These are phyloP conservation scores for Todus mexicanus DNA, from an alignment of 2,797 vertebrate species.

Conservation along the genomic window DNA sequence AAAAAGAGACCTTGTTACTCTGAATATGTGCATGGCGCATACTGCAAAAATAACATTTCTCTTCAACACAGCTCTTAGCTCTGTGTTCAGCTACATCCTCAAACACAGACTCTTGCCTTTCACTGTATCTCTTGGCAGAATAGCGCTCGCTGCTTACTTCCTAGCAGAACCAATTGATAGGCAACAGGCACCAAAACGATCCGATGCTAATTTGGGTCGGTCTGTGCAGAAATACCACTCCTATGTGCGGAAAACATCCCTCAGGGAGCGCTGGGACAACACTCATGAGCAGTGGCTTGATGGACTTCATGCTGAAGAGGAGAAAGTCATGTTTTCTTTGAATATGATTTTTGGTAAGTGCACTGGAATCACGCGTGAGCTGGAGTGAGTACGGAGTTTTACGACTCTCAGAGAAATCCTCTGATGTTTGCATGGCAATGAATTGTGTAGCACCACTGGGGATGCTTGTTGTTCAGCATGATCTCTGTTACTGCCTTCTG, in stretches of 20 bases:
- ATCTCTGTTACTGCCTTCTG: fast-evolving
- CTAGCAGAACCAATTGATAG: background rate
- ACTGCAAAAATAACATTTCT: background rate
- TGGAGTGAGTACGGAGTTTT: background rate
- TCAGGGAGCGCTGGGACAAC: background rate
- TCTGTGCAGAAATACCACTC: background rate
- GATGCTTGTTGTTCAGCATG: background rate
- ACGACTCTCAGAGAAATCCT: background rate
- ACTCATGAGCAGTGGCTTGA: background rate
- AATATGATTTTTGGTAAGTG: background rate
- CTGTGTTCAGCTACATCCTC: background rate
- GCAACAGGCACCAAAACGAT: background rate
- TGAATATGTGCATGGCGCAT: fast-evolving
- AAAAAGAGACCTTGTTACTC: background rate
- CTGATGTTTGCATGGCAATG: background rate
- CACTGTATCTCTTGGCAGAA: background rate
- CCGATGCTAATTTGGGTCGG: background rate
- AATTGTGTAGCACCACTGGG: background rate
- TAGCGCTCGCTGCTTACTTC: background rate
- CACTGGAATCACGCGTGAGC: background rate
- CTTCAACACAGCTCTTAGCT: background rate
- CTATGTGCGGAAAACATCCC: background rate
- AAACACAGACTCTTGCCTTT: background rate
- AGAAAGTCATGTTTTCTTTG: background rate
- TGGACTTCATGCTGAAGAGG: background rate